Base-by-base conservation (phyloP, 2,888 invertebrate genomes). In the Barypeithes pellucidus region DNA sequence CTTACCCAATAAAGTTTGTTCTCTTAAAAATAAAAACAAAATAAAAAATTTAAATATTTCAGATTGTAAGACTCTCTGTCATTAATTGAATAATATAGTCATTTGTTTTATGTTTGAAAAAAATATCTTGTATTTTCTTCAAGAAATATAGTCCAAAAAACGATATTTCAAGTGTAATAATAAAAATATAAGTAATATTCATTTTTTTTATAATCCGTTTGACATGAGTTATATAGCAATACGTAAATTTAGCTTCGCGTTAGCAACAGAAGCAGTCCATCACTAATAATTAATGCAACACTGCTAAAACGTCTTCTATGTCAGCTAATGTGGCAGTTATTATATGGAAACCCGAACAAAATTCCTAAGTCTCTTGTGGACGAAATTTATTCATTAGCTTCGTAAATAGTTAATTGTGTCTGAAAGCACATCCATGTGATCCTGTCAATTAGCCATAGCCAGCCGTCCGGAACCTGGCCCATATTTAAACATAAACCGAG, bases 371-470 rank as follows among this genome's bases (percentile, higher is more conserved):
- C 59, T 67, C 67, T 52, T 24, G 61, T 50, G 59, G 61, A 54
- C 59, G 8, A 61, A 72, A 72, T 72, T 72, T 72, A 74, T 74
- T 74, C 69, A 70, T 67, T 61, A 67, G 50, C 18, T 61, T 45
- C 70, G 61, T 74, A 70, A 74, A 74, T 74, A 74, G 70, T 74
- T 74, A 66, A 74, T 74, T 69, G 33, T 62, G 52, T 60, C 74
- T 74, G 70, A 74, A 74, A 74, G 74, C 74, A 67, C 74, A 70
- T 67, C 62, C 74, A 70, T 74, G 74, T 74, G 70, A 74, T 66
- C 43, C 66, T 74, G 74, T 70, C 74, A 74, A 70, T 69, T 69
- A 62, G 54, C 33, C 70, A 47, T 50, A 39, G 67, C 59, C 69
- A 60, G 47, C 60, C 36, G 39, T 41, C 59, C 59, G 59, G 47